A percentile compares a stretch with the other conserved stretches of the same genome.
Conservation (phyloP, 2,113 vertebrate species). For the Eulemur macaco region DNA sequence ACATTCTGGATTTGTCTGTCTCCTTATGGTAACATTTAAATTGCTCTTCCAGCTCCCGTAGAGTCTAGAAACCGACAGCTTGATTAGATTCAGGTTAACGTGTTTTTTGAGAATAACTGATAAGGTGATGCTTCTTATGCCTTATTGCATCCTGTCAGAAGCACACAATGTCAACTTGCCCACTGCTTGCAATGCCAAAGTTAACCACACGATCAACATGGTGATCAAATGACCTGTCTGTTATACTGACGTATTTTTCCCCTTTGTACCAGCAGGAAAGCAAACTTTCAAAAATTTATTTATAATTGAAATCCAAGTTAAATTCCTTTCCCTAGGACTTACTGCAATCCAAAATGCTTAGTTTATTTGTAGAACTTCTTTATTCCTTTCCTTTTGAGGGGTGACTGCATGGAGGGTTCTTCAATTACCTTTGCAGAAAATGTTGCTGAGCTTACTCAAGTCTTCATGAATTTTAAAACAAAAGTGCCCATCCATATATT, state of each 20-base stretch:
- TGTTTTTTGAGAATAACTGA: not conserved
- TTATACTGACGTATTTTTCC: not conserved
- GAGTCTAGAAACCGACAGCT: not conserved
- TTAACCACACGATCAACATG: not conserved
- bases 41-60: not conserved
- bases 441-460: conserved; percentile 28
- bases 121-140: not conserved
- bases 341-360: not conserved
- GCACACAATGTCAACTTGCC: fast-evolving
- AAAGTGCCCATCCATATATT: conserved; percentile 56
- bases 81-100: not conserved
- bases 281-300: conserved; percentile 36
- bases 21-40: not conserved
- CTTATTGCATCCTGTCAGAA: not conserved
- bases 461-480: conserved; percentile 70
- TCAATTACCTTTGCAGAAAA: conserved; percentile 58
- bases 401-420: not conserved
- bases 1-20: not conserved
- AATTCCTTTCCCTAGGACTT: conserved; percentile 39
- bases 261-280: not conserved
- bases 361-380: conserved; percentile 43
- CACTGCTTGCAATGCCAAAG: not conserved
- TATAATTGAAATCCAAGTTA: conserved; percentile 47
- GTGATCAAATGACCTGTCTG: not conserved
- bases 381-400: not conserved